phyloP scores from a whole-genome alignment of 2,888 invertebrate genomes.

The Morpho achilles region DNA sequence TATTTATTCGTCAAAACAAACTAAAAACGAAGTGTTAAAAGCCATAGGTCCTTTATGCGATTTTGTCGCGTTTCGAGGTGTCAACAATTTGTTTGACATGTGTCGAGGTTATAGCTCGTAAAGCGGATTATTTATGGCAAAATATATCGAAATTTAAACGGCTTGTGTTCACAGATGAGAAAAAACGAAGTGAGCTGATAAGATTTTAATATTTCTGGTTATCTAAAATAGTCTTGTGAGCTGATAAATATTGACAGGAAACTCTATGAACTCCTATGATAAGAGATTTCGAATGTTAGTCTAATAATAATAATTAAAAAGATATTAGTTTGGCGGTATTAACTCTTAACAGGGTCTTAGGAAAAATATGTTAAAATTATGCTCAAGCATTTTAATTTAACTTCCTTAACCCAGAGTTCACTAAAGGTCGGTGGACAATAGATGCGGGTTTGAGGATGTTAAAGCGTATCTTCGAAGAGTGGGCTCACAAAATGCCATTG shows the following conservation, averaged over 20 bases:
- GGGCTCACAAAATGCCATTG: too few relatives aligned
- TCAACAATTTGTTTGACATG: conserved; percentile 71
- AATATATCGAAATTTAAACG: conserved; percentile 62
- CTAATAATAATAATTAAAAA: too few relatives aligned
- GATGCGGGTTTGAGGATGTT: too few relatives aligned
- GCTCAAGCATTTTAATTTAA: too few relatives aligned
- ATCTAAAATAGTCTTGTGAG: conserved; percentile 12
- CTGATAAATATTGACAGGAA: conserved; percentile 22
- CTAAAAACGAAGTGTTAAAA: conserved; percentile 20
- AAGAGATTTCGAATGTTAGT: too few relatives aligned
- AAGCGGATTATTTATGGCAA: conserved; percentile 58
- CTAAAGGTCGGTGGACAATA: too few relatives aligned
- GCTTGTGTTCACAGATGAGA: conserved; percentile 34
- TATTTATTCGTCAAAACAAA: conserved; percentile 7
- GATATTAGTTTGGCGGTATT: too few relatives aligned
- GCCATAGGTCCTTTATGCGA: conserved; percentile 48
- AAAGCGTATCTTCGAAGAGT: too few relatives aligned
- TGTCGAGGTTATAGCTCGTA: conserved; percentile 59
- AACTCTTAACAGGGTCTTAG: too few relatives aligned
- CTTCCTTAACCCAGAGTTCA: too few relatives aligned
- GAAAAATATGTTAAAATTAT: too few relatives aligned
- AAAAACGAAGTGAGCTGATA: conserved; percentile 16
- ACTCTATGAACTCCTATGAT: not conserved
- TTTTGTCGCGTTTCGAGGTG: conserved; percentile 52
- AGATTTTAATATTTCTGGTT: conserved; percentile 4